phyloP scores from a whole-genome alignment of 2,888 invertebrate genomes.

The Temnothorax unifasciatus region DNA sequence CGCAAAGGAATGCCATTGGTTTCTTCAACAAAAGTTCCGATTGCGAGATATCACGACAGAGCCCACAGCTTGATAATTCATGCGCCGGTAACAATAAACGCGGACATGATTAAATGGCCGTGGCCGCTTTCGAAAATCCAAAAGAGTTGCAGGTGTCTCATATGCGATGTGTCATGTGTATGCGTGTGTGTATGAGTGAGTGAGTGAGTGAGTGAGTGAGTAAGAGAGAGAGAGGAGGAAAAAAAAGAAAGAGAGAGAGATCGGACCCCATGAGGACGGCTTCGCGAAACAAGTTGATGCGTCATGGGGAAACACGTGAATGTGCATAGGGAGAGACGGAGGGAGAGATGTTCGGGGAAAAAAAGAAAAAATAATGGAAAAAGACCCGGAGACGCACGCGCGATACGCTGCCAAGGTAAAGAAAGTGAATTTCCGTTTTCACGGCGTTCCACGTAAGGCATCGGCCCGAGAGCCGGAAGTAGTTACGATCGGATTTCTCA shows the following conservation, averaged over 20 bases:
- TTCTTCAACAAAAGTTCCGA: conserved; percentile 5
- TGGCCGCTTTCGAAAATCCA: conserved; percentile 39
- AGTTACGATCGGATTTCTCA: conserved; percentile 78
- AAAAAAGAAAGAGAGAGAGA: not conserved
- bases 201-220: not conserved
- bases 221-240: not conserved
- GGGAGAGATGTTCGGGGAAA: conserved; percentile 6
- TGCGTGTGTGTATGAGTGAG: not conserved
- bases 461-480: conserved; percentile 74
- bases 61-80: not conserved
- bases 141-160: conserved; percentile 39
- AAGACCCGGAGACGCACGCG: conserved; percentile 22
- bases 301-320: conserved; percentile 19
- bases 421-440: conserved; percentile 80
- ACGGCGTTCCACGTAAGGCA: conserved; percentile 70
- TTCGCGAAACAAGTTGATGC: conserved; percentile 58
- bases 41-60: conserved; percentile 20
- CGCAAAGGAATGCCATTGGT: not conserved
- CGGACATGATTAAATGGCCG: conserved; percentile 18
- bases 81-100: conserved; percentile 9
- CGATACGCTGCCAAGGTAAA: conserved; percentile 69
- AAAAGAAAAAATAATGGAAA: conserved; percentile 10
- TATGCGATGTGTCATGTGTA: not conserved
- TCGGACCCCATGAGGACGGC: conserved; percentile 45
- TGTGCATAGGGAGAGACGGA: not conserved